Evolutionary conservation across 2,888 invertebrate genomes (phyloP).

Genomic region (Drosophila affinis): DNA sequence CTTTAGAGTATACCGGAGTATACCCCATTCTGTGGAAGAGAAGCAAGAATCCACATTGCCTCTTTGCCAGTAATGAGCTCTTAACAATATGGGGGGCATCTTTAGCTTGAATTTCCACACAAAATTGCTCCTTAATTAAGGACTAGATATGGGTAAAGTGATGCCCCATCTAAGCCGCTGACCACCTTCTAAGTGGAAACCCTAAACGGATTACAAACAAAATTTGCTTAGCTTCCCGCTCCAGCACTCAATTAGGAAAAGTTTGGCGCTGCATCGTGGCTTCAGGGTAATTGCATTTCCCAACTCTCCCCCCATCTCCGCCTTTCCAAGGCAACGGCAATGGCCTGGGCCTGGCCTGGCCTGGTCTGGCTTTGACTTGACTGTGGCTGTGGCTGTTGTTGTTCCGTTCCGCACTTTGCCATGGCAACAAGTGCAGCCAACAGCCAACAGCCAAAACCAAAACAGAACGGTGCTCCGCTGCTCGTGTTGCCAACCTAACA

Average conservation of each 20-base stretch:
- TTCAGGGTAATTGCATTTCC: constrained; percentile 53
- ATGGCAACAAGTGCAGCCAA: constrained; percentile 75
- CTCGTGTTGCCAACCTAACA: constrained; percentile 66
- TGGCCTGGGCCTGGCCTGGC: background rate
- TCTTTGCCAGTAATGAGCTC: too few relatives aligned
- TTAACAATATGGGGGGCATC: too few relatives aligned
- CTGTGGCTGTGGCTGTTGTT: constrained; percentile 40
- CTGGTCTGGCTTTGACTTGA: constrained; percentile 8
- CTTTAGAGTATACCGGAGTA: too few relatives aligned
- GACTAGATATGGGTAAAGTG: background rate
- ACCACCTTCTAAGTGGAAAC: background rate
- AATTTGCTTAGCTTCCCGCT: background rate
- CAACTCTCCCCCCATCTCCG: constrained; percentile 46
- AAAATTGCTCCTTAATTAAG: too few relatives aligned
- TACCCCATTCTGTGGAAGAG: too few relatives aligned
- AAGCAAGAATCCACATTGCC: too few relatives aligned
- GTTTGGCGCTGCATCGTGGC: constrained; percentile 10
- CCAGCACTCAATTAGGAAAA: constrained; percentile 17
- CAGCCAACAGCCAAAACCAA: constrained; percentile 40
- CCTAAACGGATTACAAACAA: background rate
- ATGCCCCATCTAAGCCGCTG: too few relatives aligned
- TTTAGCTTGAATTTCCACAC: background rate
- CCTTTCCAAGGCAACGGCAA: constrained; percentile 47
- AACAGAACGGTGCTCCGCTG: constrained; percentile 35
- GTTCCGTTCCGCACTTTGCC: constrained; percentile 64